Evolutionary conservation across 2,888 invertebrate genomes (phyloP), one percentile per base, ranked within the genome.

Genomic region (Epinotia bilunana): DNA sequence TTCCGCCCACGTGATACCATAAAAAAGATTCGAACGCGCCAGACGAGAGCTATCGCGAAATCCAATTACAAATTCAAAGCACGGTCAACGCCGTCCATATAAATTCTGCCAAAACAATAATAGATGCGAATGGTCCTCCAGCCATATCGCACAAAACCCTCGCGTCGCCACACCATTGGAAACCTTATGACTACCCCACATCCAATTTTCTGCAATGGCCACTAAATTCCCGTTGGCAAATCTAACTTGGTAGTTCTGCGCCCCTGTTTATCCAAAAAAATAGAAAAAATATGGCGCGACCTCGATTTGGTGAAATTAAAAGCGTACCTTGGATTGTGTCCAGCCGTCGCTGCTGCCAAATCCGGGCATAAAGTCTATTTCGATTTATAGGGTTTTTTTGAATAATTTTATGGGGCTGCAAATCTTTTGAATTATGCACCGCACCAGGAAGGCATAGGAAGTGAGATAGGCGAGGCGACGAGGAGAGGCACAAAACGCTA

Each of bases 401-500:
- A n/a, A 53, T 33, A 62, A 53, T 61, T 61, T 71, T 71, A 58
- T 69, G 23, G 53, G 62, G 55, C 39, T 33, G 64, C 33, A 39
- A 65, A 70, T 73, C 64, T 72, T 68, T 72, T 77, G 43, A 77
- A 60, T 74, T 69, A 71, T 77, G 78, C 79, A 82, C 84, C 79
- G 81, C 86, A 87, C 87, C 80, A 88, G 85, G 84, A 80, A 79
- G 79, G 80, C 84, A 88, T 86, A 83, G 80, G 82, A 79, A 78
- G 80, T 80, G 78, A 88, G 88, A 87, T 88, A 86, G 82, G 82
- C 83, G 84, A 85, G 55, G 84, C 83, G 84, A 86, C 86, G 85
- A 88, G 84, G 84, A 88, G 86, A 86, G 88, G 87, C 90, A 91
- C 89, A 92, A 93, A 92, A 92, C 91, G 92, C 92, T 90, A 90